Base-by-base conservation (phyloP, 2,113 vertebrate genomes). In the Chlorodrepanis virens region DNA sequence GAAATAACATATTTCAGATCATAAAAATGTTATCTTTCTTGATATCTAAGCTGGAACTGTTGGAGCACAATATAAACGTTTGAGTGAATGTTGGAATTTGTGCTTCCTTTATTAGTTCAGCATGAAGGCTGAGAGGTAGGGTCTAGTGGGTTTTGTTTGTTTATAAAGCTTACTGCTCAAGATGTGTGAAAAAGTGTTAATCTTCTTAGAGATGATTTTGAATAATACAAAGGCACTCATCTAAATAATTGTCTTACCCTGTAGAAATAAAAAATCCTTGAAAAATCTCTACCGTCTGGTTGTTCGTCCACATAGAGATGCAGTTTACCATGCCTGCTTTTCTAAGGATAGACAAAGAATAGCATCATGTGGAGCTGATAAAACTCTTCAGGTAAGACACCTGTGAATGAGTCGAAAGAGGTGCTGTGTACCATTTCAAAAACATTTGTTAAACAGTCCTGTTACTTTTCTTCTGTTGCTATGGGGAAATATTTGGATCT, bases 281-380 rank as follows among this genome's bases (percentile, higher is more conserved):
- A 98, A 99, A 96, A 99, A 97, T 80, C 98, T 99, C 80, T 99
- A 98, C 54, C 98, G 97, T 40, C 97, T 99, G 94, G 98, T 99
- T 86, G 98, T 99, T 93, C 98, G 99, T 79, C 99, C 99, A 10
- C 99, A 99, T 33, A 98, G 98, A 97, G 99, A 99, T 95, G 98
- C 99, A 59, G 97, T 99, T 92, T 99, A 98, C 96, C 98, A 98
- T 20, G 98, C 99, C 57, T 99, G 99, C 95, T 99, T 99, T 97
- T 99, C 99, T 71, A 98, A 98, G 54, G 98, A 99, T 44, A 98
- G 98, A 67, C 95, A 98, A 84, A 99, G 98, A 97, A 98, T 99
- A 69, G 99, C 99, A 80, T 99, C 99, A 33, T 99, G 99, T 97
- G 99, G 99, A 70, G 98, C 98, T 94, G 98, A 98, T 97, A 99